Percentiles rank a stretch among this genome's conserved stretches.
Evolutionary conservation across 2,888 invertebrate genomes (phyloP).

Genomic region (Tetragonula carbonaria): DNA sequence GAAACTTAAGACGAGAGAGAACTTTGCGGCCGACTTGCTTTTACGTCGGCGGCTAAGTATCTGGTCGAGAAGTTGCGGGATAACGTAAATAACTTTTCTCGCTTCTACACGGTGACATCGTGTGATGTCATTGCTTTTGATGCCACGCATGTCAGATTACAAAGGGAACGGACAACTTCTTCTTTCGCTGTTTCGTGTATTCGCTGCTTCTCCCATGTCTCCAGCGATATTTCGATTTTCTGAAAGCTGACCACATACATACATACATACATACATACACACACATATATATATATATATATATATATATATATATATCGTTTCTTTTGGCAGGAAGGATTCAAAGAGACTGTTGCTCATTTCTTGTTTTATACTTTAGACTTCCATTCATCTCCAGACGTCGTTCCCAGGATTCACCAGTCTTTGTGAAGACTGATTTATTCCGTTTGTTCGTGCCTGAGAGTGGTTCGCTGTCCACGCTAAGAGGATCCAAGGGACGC

Average conservation of each 20-base stretch:
- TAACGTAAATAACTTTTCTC: slow-evolving; percentile 16
- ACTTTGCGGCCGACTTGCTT: slow-evolving; percentile 2
- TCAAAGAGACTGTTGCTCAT: background rate
- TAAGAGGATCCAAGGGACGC: slow-evolving; percentile 4
- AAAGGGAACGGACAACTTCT: background rate
- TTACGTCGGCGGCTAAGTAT: slow-evolving; percentile 1
- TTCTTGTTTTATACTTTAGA: background rate
- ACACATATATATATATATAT: too few species aligned
- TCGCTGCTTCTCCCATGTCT: background rate
- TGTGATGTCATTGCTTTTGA: background rate
- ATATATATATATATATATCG: too few species aligned
- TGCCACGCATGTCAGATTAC: background rate
- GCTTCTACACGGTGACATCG: background rate
- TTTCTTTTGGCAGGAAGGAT: background rate
- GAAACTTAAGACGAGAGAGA: background rate
- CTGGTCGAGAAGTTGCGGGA: background rate
- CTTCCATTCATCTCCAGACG: background rate
- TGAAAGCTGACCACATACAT: too few species aligned
- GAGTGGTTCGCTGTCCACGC: slow-evolving; percentile 27
- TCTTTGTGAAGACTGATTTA: background rate
- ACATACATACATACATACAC: too few species aligned
- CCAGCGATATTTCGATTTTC: slow-evolving; percentile 12
- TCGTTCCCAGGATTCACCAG: background rate
- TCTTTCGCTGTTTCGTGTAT: background rate
- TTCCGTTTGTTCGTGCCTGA: slow-evolving; percentile 36